Base-by-base conservation (phyloP, 2,797 vertebrate species). In the Vespertilio murinus region DNA sequence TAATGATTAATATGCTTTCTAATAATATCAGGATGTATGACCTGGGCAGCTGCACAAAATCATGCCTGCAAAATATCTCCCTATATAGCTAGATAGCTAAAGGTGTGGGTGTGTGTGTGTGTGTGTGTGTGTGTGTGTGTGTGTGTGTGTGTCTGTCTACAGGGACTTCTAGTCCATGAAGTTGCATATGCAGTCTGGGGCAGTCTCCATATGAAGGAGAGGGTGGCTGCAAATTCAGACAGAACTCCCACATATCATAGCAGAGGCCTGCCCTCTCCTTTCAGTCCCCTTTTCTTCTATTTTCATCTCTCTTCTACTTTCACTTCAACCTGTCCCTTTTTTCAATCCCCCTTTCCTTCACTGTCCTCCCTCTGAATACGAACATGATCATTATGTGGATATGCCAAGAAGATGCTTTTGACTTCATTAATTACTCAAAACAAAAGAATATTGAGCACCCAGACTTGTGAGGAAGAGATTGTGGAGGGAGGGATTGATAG, bases 371-470 rank as follows among this genome's bases (percentile, higher is more conserved):
- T 59, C 64, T 78, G 25, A 38, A 80, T 38, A 14, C 33, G 40
- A 9, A 65, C 54, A 52, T 10, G 10, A 77, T 18, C 22, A 52
- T 74, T 56, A 42, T 8, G 6, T n/a, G 49, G 4, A 25, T 64
- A 69, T 78, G 49, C 35, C 54, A 78, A 75, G 56, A 92, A 93
- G 75, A 87, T 54, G 11, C 61, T 70, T 85, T 59, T 79, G n/a
- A 82, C 47, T 67, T 94, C 22, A 70, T 90, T 74, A 78, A 38
- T 79, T 52, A 95, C 61, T 59, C 33, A 90, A 70, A 91, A 56
- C 22, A 40, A 73, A 95, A 73, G 23, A 90, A 86, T 69, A 35
- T 88, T 87, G 33, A 91, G 77, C 93, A 90, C 85, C 25, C 25
- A 90, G 25, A 25, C 69, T 80, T 22, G 18, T 47, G 13, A 79